Evolutionary conservation across 1,140 invertebrate genomes (phyloP), one percentile per base, ranked within the genome.

Genomic region (Aphis gossypii): DNA sequence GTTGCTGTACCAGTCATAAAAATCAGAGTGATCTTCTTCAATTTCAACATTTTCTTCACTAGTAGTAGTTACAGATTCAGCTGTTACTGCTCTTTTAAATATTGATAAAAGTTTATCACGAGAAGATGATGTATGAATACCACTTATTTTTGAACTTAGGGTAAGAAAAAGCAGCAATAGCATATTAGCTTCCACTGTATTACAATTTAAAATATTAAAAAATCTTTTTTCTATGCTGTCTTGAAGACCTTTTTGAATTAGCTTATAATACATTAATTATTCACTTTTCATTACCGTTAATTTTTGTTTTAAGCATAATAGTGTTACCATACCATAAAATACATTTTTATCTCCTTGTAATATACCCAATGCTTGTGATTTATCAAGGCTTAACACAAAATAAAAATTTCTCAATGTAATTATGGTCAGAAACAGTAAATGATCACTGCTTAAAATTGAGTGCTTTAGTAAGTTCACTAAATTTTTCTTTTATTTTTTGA

Each of bases 1-100:
- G 20, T 83, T 83, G 6, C 82, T 83, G 82, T 38, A 83, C 38
- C 21, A 83, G 21, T 83, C 86, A 48, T 18, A 87, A 87, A 87
- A 87, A n/a, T 87, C 86, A 87, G 25, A 48, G 9, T 87, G 86
- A 87, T 87, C 46, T 87, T 87, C 86, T 87, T 87, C 44, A n/a
- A 87, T 87, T 87, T 87, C 84, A 87, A 87, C 84, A 87, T 87
- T 87, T 87, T 87, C 44, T 87, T 87, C 84, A 48, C 25, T 30
- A 87, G 44, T 46, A 48, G 6, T 48, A 11, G 84, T 87, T 87
- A 46, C n/a, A n/a, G 44, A 87, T 48, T 87, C 84, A 87, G 25
- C 44, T n/a, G 44, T 86, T 86, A 86, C 84, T 48, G 84, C 25
- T 48, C 48, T 46, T 87, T 48, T 87, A 87, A 87, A 87, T 87